Evolutionary conservation across 2,888 invertebrate genomes (phyloP).

Genomic region (Steinernema hermaphroditum): DNA sequence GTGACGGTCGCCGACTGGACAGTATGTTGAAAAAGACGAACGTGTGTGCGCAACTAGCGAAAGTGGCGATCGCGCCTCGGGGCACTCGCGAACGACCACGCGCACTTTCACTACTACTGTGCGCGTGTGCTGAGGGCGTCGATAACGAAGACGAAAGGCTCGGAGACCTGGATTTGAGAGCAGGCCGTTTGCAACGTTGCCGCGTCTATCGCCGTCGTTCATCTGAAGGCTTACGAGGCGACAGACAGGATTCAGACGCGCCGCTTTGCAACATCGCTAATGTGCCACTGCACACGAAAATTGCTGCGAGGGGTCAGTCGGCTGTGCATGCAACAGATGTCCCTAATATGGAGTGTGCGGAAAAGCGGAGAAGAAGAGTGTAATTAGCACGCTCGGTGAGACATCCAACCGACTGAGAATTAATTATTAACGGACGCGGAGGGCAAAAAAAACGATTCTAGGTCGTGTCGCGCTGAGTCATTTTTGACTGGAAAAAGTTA

Average conservation of each 20-base stretch:
- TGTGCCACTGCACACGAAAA: background rate
- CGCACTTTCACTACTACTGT: slow-evolving; percentile 25
- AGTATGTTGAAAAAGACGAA: slow-evolving; percentile 23
- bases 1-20: slow-evolving; percentile 10
- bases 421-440: background rate
- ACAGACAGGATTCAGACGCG: no score
- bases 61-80: slow-evolving; percentile 28
- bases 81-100: background rate
- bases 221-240: no score
- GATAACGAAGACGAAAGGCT: slow-evolving; percentile 6
- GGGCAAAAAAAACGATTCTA: background rate
- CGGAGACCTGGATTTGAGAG: slow-evolving; percentile 14
- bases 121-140: background rate
- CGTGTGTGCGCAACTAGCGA: slow-evolving; percentile 25
- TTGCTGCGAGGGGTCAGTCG: slow-evolving; percentile 13
- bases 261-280: no score
- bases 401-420: background rate
- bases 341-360: slow-evolving; percentile 5
- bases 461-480: background rate
- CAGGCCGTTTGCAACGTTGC: slow-evolving; percentile 16
- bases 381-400: background rate
- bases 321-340: slow-evolving; percentile 19
- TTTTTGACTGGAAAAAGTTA: background rate
- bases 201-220: background rate
- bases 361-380: background rate